Evolutionary conservation across 2,888 invertebrate genomes (phyloP), one percentile per base, ranked within the genome.

Genomic region (Tinea trinotella): DNA sequence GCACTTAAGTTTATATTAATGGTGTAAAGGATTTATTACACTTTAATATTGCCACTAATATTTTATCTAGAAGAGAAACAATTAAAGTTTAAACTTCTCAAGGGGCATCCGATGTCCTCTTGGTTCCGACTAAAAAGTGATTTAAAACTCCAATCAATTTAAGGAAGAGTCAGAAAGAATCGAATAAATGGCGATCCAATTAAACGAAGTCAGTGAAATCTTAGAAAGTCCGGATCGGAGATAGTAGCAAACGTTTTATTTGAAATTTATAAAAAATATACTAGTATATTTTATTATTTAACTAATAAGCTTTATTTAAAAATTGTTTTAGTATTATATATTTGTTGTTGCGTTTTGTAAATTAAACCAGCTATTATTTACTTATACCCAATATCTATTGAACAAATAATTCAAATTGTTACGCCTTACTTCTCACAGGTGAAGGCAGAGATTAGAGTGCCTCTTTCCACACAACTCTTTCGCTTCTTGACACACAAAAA

Each of bases 121-220:
- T 56, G 34, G n/a, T 17, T 24, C 1, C 13, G 10, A 53, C 19
- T 17, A 54, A 54, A 54, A 54, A 59, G 55, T 58, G 61, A 60
- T 62, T 62, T 61, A 62, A n/a, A 60, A 62, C 53, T 60, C 60
- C 63, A 64, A 68, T 67, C 60, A 66, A 64, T 68, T 70, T 60
- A 58, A 58, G 59, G 59, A 56, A 58, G 57, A 59, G 59, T 59
- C 59, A 54, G 60, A 59, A 54, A 52, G 57, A 61, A 60, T 60
- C 56, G 59, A 59, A 60, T 58, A 60, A 64, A 66, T 67, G 64
- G 62, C 60, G 61, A 60, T 66, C 62, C 64, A 70, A 71, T 72
- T 73, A 71, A 70, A 69, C 64, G 63, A 64, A 62, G 64, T 59
- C 58, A 40, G 19, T 53, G 40, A 40, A 59, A 58, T 55, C 59